Base-by-base conservation (phyloP, 2,113 vertebrate genomes). In the Cichladusa arquata region DNA sequence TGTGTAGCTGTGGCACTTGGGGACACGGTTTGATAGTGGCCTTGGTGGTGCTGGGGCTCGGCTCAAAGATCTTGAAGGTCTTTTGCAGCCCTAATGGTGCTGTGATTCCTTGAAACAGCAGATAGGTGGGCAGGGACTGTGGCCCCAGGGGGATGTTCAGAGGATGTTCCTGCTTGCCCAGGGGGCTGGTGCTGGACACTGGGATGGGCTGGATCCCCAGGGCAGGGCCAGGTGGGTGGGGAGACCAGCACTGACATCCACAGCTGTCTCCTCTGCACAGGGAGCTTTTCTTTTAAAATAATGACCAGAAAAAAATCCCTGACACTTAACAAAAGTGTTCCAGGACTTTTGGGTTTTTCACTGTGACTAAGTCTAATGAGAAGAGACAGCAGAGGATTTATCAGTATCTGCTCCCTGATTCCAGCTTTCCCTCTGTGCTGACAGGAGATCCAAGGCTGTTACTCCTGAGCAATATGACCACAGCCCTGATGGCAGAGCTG, bases 331-430 rank as follows among this genome's bases (percentile, higher is more conserved):
- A 44, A 44, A 92, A 93, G n/a, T 1, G 1, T 83, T 93, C 71
- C 57, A 67, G 77, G 51, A 61, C 77, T 89, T 93, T 84, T 33
- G 53, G 65, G 40, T 56, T 92, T 69, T 89, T 57, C 40, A n/a
- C 31, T 57, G 44, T 61, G 69, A 71, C 66, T 79, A 60, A 81
- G 48, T 81, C 69, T 91, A 76, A 92, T 0, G 8, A 91, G 93
- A 50, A 95, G 86, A 93, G 86, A 65, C 83, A 93, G 86, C 1
- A 2, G 48, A 95, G 65, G 65, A 50, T 91, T 89, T 95, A 40
- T 56, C 70, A 81, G 48, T 67, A 42, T 79, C 89, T 93, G 86
- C 69, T 81, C 38, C 34, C 72, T 61, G 73, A 48, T 89, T 93
- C 69, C 66, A 88, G 65, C 74, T 79, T 81, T 81, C 19, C 53